phyloP scores from a whole-genome alignment of 23 tunicate species.

The Styela plicata region DNA sequence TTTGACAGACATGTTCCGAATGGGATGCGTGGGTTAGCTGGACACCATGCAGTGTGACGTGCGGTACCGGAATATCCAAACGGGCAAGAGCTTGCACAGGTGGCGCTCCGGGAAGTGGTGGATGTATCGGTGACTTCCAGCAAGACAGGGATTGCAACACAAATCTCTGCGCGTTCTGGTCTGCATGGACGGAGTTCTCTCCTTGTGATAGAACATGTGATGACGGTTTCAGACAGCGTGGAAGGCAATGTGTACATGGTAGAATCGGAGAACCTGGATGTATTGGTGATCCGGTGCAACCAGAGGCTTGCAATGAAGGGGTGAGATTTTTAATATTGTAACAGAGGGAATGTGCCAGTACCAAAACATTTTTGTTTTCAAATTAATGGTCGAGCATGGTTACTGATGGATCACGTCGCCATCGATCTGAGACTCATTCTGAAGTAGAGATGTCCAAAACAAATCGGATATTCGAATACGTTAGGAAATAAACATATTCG shows the following conservation, averaged over 20 bases:
- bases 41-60: conserved; percentile 69
- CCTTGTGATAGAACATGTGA: conserved; percentile 42
- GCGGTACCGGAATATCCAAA: conserved; percentile 49
- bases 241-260: conserved; percentile 51
- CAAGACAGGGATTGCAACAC: conserved; percentile 37
- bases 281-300: conserved; percentile 38
- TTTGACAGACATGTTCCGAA: conserved; percentile 54
- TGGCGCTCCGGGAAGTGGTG: conserved; percentile 33
- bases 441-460: too few relatives aligned
- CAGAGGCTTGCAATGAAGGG: conserved; percentile 38
- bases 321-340: conserved; percentile 27
- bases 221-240: conserved; percentile 41
- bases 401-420: too few relatives aligned
- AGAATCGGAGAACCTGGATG: conserved; percentile 55
- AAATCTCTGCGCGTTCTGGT: conserved; percentile 50
- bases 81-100: conserved; percentile 34
- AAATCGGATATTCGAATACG: too few relatives aligned
- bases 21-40: conserved; percentile 62
- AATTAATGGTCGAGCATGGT: too few relatives aligned
- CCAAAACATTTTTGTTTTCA: too few relatives aligned
- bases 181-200: conserved; percentile 54
- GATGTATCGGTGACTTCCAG: conserved; percentile 22
- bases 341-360: too few relatives aligned
- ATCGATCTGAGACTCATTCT: too few relatives aligned
- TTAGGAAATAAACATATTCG: too few relatives aligned